Conservation (phyloP, 1,140 invertebrate genomes). For the Trichonephila clavata region DNA sequence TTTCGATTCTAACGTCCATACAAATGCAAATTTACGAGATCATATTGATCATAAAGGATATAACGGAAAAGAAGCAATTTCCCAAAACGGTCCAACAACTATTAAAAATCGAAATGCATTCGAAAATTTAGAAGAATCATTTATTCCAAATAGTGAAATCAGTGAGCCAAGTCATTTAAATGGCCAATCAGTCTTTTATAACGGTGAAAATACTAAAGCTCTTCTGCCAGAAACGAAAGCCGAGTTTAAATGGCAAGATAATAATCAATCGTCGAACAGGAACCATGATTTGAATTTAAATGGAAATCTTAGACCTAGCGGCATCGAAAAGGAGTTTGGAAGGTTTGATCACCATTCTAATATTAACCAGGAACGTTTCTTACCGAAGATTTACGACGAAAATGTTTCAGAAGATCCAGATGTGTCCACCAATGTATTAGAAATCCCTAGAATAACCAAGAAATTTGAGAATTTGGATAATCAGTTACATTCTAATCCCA, state of each 20-base stretch:
- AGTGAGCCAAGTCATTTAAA: background rate
- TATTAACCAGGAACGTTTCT: background rate
- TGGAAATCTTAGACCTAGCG: background rate
- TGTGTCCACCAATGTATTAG: conserved; percentile 45
- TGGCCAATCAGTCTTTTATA: background rate
- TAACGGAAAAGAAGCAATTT: background rate
- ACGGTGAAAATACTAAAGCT: background rate
- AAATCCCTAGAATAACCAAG: conserved; percentile 1
- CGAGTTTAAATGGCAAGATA: no score
- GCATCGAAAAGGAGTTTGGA: background rate
- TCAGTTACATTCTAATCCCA: no score
- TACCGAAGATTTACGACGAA: background rate
- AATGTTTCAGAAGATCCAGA: background rate
- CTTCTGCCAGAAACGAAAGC: background rate
- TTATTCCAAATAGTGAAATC: background rate
- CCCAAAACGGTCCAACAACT: background rate
- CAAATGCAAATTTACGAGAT: background rate
- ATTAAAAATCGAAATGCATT: background rate
- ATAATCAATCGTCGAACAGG: background rate
- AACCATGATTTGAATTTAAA: background rate
- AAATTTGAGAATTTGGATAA: conserved; percentile 26
- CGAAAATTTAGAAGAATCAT: background rate
- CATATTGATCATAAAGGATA: background rate
- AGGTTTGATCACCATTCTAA: background rate
- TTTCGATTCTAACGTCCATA: background rate